phyloP scores from a whole-genome alignment of 2,797 vertebrate genomes.

The Percopsis omiscomaycus region DNA sequence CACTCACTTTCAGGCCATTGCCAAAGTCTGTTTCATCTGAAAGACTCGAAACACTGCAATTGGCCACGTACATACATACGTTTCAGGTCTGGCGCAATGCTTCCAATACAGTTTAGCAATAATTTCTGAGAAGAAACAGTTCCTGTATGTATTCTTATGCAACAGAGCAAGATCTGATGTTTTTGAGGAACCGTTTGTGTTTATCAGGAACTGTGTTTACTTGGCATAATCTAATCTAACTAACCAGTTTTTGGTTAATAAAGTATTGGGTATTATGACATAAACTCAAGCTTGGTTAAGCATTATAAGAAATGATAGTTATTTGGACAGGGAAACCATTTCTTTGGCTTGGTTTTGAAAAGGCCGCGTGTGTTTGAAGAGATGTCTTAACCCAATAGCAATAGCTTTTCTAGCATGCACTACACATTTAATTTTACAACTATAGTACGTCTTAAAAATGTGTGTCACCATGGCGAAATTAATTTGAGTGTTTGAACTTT shows the following conservation, averaged over 20 bases:
- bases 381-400: too few relatives aligned
- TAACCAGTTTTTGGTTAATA: too few relatives aligned
- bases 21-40: slow-evolving; percentile 29
- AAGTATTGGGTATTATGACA: too few relatives aligned
- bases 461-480: too few relatives aligned
- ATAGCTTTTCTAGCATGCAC: too few relatives aligned
- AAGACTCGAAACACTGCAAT: slow-evolving; percentile 23
- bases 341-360: background rate
- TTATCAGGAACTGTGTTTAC: slow-evolving; percentile 16
- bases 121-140: slow-evolving; percentile 1
- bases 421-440: too few relatives aligned
- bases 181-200: slow-evolving; percentile 1
- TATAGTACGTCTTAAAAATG: too few relatives aligned
- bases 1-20: slow-evolving; percentile 22
- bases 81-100: slow-evolving; percentile 8
- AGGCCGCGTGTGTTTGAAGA: background rate
- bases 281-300: too few relatives aligned
- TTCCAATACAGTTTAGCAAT: slow-evolving; percentile 9
- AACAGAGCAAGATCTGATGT: background rate
- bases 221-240: too few relatives aligned
- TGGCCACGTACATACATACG: background rate
- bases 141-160: background rate
- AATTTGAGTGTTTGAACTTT: too few relatives aligned
- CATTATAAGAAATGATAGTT: background rate
- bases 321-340: background rate